Evolutionary conservation across 2,888 invertebrate genomes (phyloP).

Genomic region (Myathropa florea): DNA sequence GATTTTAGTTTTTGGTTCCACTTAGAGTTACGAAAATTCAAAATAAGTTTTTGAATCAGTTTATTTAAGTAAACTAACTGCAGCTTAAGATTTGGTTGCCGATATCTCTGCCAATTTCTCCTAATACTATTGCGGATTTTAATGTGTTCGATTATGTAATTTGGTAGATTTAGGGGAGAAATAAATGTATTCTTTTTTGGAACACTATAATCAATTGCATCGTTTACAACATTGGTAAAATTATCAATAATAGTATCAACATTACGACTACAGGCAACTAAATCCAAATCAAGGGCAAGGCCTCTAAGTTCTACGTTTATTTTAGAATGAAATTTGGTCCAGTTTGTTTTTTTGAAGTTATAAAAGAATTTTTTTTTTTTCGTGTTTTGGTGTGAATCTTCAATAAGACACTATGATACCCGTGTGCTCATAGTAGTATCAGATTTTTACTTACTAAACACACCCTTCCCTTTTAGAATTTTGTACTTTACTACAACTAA

Average conservation of each 20-base stretch:
- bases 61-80: not conserved
- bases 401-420: too few relatives aligned
- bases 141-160: not conserved
- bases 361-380: too few relatives aligned
- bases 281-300: not conserved
- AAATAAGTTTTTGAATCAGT: not conserved
- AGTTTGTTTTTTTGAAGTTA: not conserved
- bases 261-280: not conserved
- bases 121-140: not conserved
- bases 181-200: too few relatives aligned
- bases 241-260: not conserved
- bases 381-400: too few relatives aligned
- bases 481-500: too few relatives aligned
- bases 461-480: too few relatives aligned
- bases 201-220: too few relatives aligned
- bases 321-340: not conserved
- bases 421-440: too few relatives aligned
- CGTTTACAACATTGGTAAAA: not conserved
- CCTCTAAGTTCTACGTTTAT: not conserved
- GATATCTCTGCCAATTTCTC: not conserved
- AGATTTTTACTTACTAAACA: too few relatives aligned
- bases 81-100: not conserved
- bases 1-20: conserved; percentile 1
- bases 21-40: not conserved
- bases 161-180: too few relatives aligned